These are phyloP conservation scores for Hofmannophila pseudospretella DNA, from an alignment of 2,888 invertebrate genomes.

Conservation along the genomic window DNA sequence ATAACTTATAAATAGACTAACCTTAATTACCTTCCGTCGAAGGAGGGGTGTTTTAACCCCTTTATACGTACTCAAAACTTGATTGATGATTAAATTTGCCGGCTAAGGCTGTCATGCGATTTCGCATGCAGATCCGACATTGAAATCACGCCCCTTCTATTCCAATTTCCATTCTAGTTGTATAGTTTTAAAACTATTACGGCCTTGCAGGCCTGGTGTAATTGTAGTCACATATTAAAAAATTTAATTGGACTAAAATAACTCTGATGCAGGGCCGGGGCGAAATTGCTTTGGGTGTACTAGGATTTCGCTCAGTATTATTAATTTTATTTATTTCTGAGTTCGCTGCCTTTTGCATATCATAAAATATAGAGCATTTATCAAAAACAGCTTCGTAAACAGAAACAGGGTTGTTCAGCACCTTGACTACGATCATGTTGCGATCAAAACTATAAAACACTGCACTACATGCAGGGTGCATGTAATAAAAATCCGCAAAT, in stretches of 20 bases:
- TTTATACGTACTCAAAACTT: slow-evolving; percentile 1
- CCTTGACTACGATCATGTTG: too few species aligned
- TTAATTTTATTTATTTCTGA: too few species aligned
- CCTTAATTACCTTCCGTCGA: slow-evolving; percentile 8
- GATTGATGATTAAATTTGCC: slow-evolving; percentile 9
- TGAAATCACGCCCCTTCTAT: slow-evolving; percentile 9
- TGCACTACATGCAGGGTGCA: too few species aligned
- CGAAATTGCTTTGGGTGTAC: too few species aligned
- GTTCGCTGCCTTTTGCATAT: too few species aligned
- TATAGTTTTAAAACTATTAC: not conserved
- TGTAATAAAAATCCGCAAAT: too few species aligned
- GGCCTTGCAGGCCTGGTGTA: not conserved
- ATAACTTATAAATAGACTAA: not conserved
- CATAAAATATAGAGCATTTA: too few species aligned
- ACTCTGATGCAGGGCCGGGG: too few species aligned
- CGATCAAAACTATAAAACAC: too few species aligned
- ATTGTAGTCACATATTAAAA: not conserved
- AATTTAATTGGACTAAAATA: not conserved
- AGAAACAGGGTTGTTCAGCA: too few species aligned
- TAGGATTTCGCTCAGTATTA: too few species aligned
- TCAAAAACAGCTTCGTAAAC: too few species aligned
- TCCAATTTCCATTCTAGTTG: not conserved
- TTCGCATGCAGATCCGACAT: slow-evolving; percentile 18
- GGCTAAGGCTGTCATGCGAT: slow-evolving; percentile 12
- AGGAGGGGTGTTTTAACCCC: not conserved